These are phyloP conservation scores for Norana najaformis DNA, from an alignment of 2,888 invertebrate genomes.

Conservation along the genomic window DNA sequence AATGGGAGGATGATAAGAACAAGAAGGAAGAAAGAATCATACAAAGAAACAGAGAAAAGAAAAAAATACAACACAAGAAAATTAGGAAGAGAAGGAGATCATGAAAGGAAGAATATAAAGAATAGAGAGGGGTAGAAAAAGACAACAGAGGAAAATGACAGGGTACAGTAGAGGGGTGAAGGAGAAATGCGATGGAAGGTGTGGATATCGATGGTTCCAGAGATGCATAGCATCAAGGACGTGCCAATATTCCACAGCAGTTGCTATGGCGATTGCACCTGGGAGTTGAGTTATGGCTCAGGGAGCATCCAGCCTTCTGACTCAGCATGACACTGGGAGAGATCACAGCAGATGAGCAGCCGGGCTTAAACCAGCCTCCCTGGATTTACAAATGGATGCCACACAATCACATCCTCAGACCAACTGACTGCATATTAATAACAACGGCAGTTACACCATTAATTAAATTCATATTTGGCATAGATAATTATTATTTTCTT, in stretches of 20 bases:
- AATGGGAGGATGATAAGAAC: neutral
- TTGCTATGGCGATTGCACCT: neutral
- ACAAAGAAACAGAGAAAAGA: too few species aligned
- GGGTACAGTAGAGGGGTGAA: neutral
- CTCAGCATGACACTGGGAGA: neutral
- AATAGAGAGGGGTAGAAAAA: neutral
- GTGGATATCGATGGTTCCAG: neutral
- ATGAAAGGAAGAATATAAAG: neutral
- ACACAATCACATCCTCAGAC: conserved; percentile 13
- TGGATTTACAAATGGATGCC: neutral
- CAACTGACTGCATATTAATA: conserved; percentile 5
- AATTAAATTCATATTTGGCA: conserved; percentile 13
- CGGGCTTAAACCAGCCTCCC: neutral
- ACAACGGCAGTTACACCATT: neutral
- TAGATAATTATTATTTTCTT: neutral
- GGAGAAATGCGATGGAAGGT: neutral
- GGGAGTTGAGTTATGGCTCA: neutral
- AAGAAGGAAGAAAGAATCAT: neutral
- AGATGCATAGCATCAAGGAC: neutral
- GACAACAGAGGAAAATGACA: neutral
- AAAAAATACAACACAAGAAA: too few species aligned
- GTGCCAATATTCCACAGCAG: neutral
- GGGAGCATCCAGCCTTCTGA: neutral
- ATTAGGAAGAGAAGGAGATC: too few species aligned
- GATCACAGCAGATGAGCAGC: neutral